phyloP scores from a whole-genome alignment of 2,113 vertebrate genomes.

The Psilopsiagon aymara region DNA sequence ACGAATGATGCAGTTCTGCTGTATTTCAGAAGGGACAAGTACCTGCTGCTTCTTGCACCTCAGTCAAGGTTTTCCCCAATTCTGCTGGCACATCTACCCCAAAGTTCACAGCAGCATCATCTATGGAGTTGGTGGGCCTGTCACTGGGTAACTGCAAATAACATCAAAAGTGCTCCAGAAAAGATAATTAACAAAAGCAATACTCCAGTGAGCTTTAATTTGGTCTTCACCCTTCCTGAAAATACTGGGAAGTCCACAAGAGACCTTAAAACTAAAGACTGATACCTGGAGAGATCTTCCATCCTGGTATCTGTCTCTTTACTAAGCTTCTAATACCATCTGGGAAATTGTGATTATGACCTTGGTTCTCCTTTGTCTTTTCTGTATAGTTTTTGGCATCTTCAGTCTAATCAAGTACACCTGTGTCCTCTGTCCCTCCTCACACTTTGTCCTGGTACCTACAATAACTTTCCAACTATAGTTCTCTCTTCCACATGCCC shows the following conservation, averaged over 20 bases:
- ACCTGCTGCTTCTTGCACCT: neutral
- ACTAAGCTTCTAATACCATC: neutral
- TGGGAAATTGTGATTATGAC: neutral
- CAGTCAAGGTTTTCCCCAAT: neutral
- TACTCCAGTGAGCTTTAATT: neutral
- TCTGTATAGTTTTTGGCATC: neutral
- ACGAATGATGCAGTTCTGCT: neutral
- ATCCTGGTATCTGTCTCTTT: neutral
- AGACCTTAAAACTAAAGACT: neutral
- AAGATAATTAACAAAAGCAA: neutral
- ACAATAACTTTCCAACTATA: neutral
- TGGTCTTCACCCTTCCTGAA: neutral
- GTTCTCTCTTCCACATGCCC: neutral
- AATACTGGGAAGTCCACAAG: neutral
- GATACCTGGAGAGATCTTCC: neutral
- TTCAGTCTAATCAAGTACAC: neutral
- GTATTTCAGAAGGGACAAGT: neutral
- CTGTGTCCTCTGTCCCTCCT: neutral
- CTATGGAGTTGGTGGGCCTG: neutral
- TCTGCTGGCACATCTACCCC: neutral
- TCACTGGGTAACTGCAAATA: neutral
- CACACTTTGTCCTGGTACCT: neutral
- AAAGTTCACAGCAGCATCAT: neutral
- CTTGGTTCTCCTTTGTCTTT: neutral
- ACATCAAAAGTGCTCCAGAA: neutral